Conservation (phyloP, 2,113 vertebrate genomes). For the Callospermophilus lateralis region DNA sequence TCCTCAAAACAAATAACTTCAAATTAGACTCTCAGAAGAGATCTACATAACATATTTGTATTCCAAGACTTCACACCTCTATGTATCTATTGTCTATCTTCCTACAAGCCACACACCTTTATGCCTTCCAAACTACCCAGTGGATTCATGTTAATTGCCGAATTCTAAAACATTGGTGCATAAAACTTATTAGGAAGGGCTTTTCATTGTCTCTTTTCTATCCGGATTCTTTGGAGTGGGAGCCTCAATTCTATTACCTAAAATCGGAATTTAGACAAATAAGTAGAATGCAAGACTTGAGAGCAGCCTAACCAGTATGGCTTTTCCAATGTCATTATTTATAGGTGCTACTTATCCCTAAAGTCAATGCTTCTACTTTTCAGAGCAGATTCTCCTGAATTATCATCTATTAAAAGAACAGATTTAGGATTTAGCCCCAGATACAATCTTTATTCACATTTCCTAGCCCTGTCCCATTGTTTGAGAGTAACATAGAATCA, state of each 20-base stretch:
- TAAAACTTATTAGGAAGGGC: neutral
- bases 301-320: neutral
- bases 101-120: neutral
- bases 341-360: neutral
- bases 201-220: neutral
- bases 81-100: neutral
- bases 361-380: neutral
- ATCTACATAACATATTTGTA: neutral
- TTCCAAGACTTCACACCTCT: neutral
- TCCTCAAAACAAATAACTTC: neutral
- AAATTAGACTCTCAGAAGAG: neutral
- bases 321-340: neutral
- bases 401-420: neutral
- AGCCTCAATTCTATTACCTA: neutral
- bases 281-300: neutral
- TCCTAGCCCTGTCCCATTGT: no score
- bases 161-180: neutral
- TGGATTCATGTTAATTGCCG: neutral
- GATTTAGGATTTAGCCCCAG: neutral
- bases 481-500: neutral
- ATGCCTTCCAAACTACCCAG: no score
- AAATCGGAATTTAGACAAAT: neutral
- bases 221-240: no score
- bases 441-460: neutral
- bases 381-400: neutral